A percentile compares a stretch with the other conserved stretches of the same genome.
Evolutionary conservation across 2,113 vertebrate species (phyloP).

Genomic region (Colaptes auratus): DNA sequence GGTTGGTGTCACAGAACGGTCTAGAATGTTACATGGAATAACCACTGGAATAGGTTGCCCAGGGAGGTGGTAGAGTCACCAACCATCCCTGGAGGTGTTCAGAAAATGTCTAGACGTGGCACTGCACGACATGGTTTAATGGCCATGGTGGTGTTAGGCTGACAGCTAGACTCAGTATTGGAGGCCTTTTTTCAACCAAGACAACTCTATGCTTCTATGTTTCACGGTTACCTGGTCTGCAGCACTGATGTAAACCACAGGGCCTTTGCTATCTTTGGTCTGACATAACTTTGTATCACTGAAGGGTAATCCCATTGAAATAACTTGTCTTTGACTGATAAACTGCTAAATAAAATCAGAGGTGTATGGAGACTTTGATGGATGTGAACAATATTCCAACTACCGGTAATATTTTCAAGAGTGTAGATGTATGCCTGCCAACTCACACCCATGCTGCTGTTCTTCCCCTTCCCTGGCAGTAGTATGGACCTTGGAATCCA

Average conservation of each 20-base stretch:
- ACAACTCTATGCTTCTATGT: too few relatives aligned
- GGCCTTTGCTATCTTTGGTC: background rate
- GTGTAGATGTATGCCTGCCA: background rate
- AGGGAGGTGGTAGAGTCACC: too few relatives aligned
- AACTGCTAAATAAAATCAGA: background rate
- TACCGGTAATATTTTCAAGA: background rate
- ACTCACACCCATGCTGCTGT: background rate
- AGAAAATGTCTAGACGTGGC: too few relatives aligned
- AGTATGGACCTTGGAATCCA: background rate
- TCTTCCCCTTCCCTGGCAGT: background rate
- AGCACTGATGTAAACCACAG: rapidly evolving
- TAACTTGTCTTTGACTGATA: background rate
- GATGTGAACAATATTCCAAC: background rate
- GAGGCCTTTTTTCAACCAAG: too few relatives aligned
- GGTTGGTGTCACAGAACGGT: background rate
- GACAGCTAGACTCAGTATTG: too few relatives aligned
- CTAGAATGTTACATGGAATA: too few relatives aligned
- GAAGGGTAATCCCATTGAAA: background rate
- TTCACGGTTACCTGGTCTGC: background rate
- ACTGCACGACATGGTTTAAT: too few relatives aligned
- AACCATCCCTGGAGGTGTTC: too few relatives aligned
- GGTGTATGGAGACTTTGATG: background rate
- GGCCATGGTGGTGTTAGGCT: too few relatives aligned
- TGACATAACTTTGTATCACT: background rate
- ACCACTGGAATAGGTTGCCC: too few relatives aligned